These are phyloP conservation scores for Drosophila mulleri DNA, from an alignment of 2,888 invertebrate species.

Conservation along the genomic window DNA sequence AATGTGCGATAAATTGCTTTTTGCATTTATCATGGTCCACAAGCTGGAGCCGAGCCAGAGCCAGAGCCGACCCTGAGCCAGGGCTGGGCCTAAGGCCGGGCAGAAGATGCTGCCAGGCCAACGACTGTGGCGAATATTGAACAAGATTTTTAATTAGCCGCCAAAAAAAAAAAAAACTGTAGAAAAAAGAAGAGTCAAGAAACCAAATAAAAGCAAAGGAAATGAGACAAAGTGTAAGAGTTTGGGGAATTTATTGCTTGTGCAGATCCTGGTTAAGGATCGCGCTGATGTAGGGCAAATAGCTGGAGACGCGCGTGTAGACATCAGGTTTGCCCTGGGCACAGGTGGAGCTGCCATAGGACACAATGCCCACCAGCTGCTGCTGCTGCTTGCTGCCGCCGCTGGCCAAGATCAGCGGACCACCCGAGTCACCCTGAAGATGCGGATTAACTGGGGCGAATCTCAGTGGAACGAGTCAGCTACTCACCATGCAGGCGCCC, in stretches of 20 bases:
- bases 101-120: conserved; percentile 46
- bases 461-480: not conserved
- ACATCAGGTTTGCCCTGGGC: conserved; percentile 84
- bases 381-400: conserved; percentile 19
- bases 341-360: conserved; percentile 82
- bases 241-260: conserved; percentile 42
- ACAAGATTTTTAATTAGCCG: conserved; percentile 80
- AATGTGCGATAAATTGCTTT: conserved; percentile 83
- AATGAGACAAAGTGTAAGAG: conserved; percentile 9
- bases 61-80: conserved; percentile 32
- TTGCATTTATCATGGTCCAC: conserved; percentile 78
- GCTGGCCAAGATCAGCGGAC: conserved; percentile 81
- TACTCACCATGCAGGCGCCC: conserved; percentile 84
- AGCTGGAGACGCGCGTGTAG: conserved; percentile 83
- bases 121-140: conserved; percentile 74
- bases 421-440: conserved; percentile 84
- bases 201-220: not conserved
- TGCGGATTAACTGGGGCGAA: not conserved
- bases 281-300: conserved; percentile 78
- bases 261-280: conserved; percentile 71
- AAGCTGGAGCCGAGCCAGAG: conserved; percentile 59
- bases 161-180: conserved; percentile 56
- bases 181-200: conserved; percentile 2
- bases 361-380: conserved; percentile 83
- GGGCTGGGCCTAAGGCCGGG: conserved; percentile 32